These are phyloP conservation scores for Sphaerophoria taeniata DNA, from an alignment of 2,888 invertebrate genomes.

Conservation along the genomic window DNA sequence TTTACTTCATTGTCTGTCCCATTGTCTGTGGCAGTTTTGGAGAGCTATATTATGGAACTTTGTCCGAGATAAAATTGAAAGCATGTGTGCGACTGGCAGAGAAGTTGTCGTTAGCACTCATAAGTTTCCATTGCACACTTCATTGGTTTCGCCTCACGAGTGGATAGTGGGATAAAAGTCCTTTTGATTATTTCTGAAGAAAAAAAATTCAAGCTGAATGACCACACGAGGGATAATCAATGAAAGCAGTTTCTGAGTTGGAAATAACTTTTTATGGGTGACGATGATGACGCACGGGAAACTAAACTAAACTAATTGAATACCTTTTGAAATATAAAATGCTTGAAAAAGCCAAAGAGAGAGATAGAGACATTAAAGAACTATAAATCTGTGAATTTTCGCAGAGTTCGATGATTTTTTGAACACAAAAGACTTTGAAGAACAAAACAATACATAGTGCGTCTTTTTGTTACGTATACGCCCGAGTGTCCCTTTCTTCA, in stretches of 20 bases:
- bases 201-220: conserved; percentile 21
- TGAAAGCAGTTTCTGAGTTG: conserved; percentile 44
- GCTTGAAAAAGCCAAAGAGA: not conserved
- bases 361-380: not conserved
- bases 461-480: not conserved
- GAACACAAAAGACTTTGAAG: not conserved
- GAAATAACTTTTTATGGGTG: conserved; percentile 26
- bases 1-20: conserved; percentile 49
- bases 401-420: not conserved
- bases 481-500: not conserved
- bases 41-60: not conserved
- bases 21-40: conserved; percentile 15
- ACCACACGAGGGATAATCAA: conserved; percentile 37
- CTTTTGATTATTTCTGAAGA: conserved; percentile 30
- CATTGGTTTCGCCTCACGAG: conserved; percentile 26
- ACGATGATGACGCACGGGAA: conserved; percentile 9
- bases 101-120: conserved; percentile 51
- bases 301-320: conserved; percentile 19
- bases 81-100: conserved; percentile 17
- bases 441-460: not conserved
- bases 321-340: conserved; percentile 13
- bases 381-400: not conserved
- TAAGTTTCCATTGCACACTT: conserved; percentile 46
- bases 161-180: conserved; percentile 27
- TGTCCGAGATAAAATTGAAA: not conserved